A percentile compares a stretch with the other conserved stretches of the same genome.
These are phyloP conservation scores for Dreissena rostriformis DNA, from an alignment of 1,140 invertebrate species.

Conservation along the genomic window DNA sequence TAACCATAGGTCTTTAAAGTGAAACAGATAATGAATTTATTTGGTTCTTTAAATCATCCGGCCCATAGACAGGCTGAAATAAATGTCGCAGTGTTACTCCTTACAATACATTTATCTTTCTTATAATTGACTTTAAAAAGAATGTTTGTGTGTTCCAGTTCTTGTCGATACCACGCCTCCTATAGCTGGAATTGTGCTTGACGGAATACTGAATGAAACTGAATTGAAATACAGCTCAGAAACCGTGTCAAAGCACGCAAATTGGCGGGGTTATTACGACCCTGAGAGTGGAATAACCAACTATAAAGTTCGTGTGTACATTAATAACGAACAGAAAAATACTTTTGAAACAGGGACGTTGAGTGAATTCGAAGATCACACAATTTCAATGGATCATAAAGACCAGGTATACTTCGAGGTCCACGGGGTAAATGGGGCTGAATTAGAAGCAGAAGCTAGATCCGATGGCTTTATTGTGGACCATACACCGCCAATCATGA, in stretches of 20 bases:
- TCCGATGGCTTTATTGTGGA: slow-evolving; percentile 32
- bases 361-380: slow-evolving; percentile 33
- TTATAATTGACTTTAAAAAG: not conserved
- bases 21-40: too few species aligned
- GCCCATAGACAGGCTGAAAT: too few species aligned
- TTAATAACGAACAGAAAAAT: slow-evolving; percentile 30
- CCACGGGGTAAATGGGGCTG: slow-evolving; percentile 37
- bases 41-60: too few species aligned
- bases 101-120: not conserved
- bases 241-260: slow-evolving; percentile 23
- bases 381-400: slow-evolving; percentile 41
- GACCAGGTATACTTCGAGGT: slow-evolving; percentile 31
- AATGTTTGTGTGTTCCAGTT: slow-evolving; percentile 24
- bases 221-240: slow-evolving; percentile 29
- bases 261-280: slow-evolving; percentile 31
- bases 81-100: too few species aligned
- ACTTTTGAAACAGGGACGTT: slow-evolving; percentile 21
- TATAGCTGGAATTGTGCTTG: slow-evolving; percentile 12
- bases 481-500: slow-evolving; percentile 20
- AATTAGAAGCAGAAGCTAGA: slow-evolving; percentile 1
- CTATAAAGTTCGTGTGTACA: slow-evolving; percentile 31
- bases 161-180: slow-evolving; percentile 41
- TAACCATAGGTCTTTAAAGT: too few species aligned
- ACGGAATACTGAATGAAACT: not conserved
- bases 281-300: slow-evolving; percentile 33